These are phyloP conservation scores for Lycophotia porphyrea DNA, from an alignment of 2,888 invertebrate species.

Conservation along the genomic window DNA sequence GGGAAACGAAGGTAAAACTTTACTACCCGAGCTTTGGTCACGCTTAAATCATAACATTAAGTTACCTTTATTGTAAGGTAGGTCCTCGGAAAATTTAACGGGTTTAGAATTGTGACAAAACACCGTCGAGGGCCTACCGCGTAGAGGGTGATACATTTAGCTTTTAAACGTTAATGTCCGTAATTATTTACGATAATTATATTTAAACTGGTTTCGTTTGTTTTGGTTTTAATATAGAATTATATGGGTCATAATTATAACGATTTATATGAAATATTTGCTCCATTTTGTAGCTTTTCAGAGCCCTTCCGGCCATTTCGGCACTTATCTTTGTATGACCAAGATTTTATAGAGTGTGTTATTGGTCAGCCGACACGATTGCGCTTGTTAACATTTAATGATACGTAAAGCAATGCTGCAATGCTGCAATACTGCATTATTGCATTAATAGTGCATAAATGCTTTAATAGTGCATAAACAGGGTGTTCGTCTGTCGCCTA, in stretches of 20 bases:
- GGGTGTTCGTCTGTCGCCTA: constrained; percentile 54
- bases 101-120: constrained; percentile 74
- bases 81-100: constrained; percentile 66
- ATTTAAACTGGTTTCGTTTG: constrained; percentile 67
- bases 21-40: constrained; percentile 59
- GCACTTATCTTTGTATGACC: constrained; percentile 27
- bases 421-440: too few species aligned
- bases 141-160: constrained; percentile 71
- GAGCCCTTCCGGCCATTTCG: constrained; percentile 14
- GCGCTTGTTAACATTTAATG: constrained; percentile 54
- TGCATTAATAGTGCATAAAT: constrained; percentile 60
- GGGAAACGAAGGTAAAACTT: constrained; percentile 58
- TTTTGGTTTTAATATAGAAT: constrained; percentile 65
- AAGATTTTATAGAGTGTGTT: constrained; percentile 47
- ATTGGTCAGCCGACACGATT: constrained; percentile 38
- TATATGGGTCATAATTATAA: constrained; percentile 54
- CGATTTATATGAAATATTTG: constrained; percentile 56
- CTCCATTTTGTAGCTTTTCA: constrained; percentile 14
- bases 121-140: constrained; percentile 69
- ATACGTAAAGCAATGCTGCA: constrained; percentile 45
- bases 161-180: constrained; percentile 76
- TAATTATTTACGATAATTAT: constrained; percentile 75
- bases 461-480: constrained; percentile 57
- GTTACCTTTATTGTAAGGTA: constrained; percentile 65
- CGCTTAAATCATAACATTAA: constrained; percentile 61